Conservation (phyloP, 1,140 invertebrate species). For the Euura lappo region DNA sequence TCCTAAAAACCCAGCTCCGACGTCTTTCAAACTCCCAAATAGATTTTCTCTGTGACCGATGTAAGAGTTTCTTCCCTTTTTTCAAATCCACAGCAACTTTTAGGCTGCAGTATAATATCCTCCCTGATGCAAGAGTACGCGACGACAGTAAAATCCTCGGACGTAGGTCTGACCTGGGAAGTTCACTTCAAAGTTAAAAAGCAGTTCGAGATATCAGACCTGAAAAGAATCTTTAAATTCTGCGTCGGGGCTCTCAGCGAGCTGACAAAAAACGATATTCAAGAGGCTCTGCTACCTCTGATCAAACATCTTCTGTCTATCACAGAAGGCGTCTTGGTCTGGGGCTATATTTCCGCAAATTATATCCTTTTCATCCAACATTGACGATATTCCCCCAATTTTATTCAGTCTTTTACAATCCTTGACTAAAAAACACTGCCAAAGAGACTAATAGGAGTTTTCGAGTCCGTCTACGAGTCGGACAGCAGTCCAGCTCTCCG, state of each 20-base stretch:
- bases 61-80: constrained; percentile 33
- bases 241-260: constrained; percentile 65
- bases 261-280: constrained; percentile 63
- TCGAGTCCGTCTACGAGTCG: constrained; percentile 73
- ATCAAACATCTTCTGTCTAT: constrained; percentile 75
- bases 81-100: constrained; percentile 62
- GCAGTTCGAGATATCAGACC: constrained; percentile 80
- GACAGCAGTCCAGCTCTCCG: constrained; percentile 70
- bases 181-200: constrained; percentile 84
- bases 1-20: too few relatives aligned
- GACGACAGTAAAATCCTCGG: constrained; percentile 81
- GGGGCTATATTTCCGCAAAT: constrained; percentile 73
- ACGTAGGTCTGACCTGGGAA: constrained; percentile 86
- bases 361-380: constrained; percentile 66
- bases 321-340: constrained; percentile 75
- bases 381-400: constrained; percentile 16
- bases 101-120: constrained; percentile 82
- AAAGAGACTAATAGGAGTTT: constrained; percentile 72
- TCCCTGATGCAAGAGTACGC: constrained; percentile 88
- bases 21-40: not conserved
- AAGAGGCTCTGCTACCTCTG: constrained; percentile 61
- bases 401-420: constrained; percentile 26
- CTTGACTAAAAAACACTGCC: constrained; percentile 66
- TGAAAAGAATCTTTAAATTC: constrained; percentile 82
- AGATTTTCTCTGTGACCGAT: not conserved